These are phyloP conservation scores for Stichodactyla mertensii DNA, from an alignment of 64 coral and sea anemone genomes.

Conservation along the genomic window DNA sequence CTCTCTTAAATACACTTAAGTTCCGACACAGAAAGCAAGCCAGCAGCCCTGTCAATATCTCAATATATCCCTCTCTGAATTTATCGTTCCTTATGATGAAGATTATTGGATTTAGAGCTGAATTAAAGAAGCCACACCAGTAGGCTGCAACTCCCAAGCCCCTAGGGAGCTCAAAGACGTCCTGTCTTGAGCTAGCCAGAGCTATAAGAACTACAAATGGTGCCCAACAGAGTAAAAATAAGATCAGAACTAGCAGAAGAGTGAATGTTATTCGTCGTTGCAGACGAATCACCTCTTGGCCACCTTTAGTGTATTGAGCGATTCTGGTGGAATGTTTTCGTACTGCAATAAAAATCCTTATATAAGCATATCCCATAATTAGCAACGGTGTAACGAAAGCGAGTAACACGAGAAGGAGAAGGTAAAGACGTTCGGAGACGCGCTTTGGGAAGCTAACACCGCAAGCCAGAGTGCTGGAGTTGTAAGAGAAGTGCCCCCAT, in stretches of 20 bases:
- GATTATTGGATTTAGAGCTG: slow-evolving; percentile 73
- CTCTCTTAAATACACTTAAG: background rate
- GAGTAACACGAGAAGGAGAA: slow-evolving; percentile 54
- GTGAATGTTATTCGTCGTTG: slow-evolving; percentile 83
- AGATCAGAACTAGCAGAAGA: slow-evolving; percentile 62
- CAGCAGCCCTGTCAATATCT: slow-evolving; percentile 59
- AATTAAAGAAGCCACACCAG: slow-evolving; percentile 87
- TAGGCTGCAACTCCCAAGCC: slow-evolving; percentile 81
- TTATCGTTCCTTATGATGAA: slow-evolving; percentile 86
- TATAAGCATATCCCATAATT: slow-evolving; percentile 77
- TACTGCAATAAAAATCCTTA: slow-evolving; percentile 77
- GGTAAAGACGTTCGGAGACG: slow-evolving; percentile 53
- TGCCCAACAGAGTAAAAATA: slow-evolving; percentile 80
- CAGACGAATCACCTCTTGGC: slow-evolving; percentile 70
- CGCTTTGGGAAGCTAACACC: slow-evolving; percentile 56
- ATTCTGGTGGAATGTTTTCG: slow-evolving; percentile 67
- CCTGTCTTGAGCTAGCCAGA: slow-evolving; percentile 46
- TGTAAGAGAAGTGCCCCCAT: slow-evolving; percentile 83
- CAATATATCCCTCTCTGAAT: slow-evolving; percentile 82
- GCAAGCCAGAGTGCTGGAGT: slow-evolving; percentile 75
- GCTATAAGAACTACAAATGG: slow-evolving; percentile 72
- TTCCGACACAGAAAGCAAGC: background rate
- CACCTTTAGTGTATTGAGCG: slow-evolving; percentile 58
- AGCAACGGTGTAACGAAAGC: slow-evolving; percentile 66
- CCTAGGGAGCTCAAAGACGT: slow-evolving; percentile 53